Evolutionary conservation across 2,888 invertebrate genomes (phyloP).

Genomic region (Spatulosminthurus flaviceps): DNA sequence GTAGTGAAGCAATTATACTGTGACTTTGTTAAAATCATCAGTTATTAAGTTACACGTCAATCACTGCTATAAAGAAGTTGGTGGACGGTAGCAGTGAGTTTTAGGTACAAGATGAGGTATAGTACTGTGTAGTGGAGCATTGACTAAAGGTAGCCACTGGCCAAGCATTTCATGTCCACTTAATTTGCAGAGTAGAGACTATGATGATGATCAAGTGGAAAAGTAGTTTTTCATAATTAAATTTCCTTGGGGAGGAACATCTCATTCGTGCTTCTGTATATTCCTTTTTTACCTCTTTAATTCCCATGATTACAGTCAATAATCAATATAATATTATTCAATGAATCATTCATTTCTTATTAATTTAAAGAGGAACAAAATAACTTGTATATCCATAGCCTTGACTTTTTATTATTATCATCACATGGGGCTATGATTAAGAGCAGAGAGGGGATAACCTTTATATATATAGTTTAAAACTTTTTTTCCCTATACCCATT

Average conservation of each 20-base stretch:
- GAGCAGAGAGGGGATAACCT: too few relatives aligned
- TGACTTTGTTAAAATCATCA: slow-evolving; percentile 49
- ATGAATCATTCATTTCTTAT: not conserved
- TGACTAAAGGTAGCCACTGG: slow-evolving; percentile 16
- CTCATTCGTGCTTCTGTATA: slow-evolving; percentile 25
- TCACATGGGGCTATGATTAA: too few relatives aligned
- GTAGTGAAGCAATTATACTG: slow-evolving; percentile 34
- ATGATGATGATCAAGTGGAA: slow-evolving; percentile 19
- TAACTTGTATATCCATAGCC: not conserved
- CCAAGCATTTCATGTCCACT: slow-evolving; percentile 26
- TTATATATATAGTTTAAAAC: too few relatives aligned
- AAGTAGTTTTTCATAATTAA: slow-evolving; percentile 33
- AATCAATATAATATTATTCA: not conserved
- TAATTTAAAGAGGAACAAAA: not conserved
- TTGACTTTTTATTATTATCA: slow-evolving; percentile 36
- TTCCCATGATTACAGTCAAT: not conserved
- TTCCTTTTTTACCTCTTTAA: not conserved
- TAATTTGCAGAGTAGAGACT: slow-evolving; percentile 37
- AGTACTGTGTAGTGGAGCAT: not conserved
- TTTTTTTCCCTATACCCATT: too few relatives aligned
- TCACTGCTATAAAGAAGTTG: slow-evolving; percentile 42
- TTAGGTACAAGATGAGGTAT: not conserved
- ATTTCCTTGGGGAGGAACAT: slow-evolving; percentile 29
- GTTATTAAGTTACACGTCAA: slow-evolving; percentile 51
- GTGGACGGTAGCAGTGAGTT: slow-evolving; percentile 21